Evolutionary conservation across 2,888 invertebrate species (phyloP).

Genomic region (Pachymerium ferrugineum): DNA sequence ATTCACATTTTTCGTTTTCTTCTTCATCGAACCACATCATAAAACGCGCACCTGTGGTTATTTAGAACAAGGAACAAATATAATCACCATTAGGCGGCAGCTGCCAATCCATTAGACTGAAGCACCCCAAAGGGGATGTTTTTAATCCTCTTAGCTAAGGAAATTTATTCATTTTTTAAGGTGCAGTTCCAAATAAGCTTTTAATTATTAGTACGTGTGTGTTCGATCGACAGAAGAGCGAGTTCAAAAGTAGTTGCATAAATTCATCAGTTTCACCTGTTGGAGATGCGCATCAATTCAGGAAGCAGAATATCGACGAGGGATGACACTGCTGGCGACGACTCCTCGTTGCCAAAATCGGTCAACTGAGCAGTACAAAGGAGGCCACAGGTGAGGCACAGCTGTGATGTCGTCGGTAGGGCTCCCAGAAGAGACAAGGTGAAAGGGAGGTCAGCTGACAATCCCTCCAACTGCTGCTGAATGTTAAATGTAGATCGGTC

Average conservation of each 20-base stretch:
- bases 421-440: constrained; percentile 31
- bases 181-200: not conserved
- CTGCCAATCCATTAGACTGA: constrained; percentile 3
- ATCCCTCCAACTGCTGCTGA: constrained; percentile 21
- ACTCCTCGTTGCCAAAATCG: constrained; percentile 28
- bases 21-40: not conserved
- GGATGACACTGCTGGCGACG: not conserved
- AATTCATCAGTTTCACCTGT: constrained; percentile 30
- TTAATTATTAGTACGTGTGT: not conserved
- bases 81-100: not conserved
- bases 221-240: not conserved
- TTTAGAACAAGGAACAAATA: not conserved
- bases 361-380: constrained; percentile 29
- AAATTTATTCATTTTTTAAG: constrained; percentile 13
- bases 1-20: not conserved
- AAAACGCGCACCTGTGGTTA: not conserved
- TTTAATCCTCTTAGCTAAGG: constrained; percentile 4
- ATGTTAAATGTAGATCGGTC: not conserved
- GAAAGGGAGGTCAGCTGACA: constrained; percentile 27
- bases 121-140: constrained; percentile 4
- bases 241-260: not conserved
- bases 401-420: constrained; percentile 29
- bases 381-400: constrained; percentile 32
- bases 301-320: constrained; percentile 32
- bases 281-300: constrained; percentile 28